Percentiles rank a stretch among this genome's conserved stretches.
These are phyloP conservation scores for Eurypyga helias DNA, from an alignment of 2,113 vertebrate genomes.

Conservation along the genomic window DNA sequence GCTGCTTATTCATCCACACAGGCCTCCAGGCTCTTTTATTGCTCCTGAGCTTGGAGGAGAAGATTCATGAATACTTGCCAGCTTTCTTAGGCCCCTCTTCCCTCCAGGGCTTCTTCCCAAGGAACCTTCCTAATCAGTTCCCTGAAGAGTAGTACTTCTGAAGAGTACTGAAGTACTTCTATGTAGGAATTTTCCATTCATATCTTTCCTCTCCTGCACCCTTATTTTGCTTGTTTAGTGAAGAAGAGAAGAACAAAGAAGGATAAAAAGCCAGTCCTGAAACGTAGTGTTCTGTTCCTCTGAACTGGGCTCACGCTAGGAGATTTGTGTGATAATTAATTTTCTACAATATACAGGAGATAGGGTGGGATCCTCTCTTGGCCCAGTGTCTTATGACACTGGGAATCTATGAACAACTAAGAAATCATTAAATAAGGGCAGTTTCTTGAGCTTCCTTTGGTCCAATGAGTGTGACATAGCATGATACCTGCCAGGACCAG, in stretches of 20 bases:
- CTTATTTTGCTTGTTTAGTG: neutral
- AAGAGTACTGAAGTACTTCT: neutral
- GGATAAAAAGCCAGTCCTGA: neutral
- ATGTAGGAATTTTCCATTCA: neutral
- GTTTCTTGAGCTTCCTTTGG: neutral
- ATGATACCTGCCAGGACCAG: neutral
- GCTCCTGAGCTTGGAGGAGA: too few relatives aligned
- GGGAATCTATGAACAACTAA: neutral
- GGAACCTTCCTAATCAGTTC: too few relatives aligned
- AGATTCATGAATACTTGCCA: too few relatives aligned
- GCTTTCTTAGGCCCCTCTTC: too few relatives aligned
- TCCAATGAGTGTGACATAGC: neutral
- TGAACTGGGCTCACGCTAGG: fast-evolving
- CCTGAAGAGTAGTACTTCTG: too few relatives aligned
- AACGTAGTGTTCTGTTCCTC: neutral
- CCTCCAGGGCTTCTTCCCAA: too few relatives aligned
- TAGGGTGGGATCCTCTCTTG: neutral
- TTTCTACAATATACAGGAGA: neutral
- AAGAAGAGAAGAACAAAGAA: neutral
- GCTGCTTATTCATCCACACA: too few relatives aligned
- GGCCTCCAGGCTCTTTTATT: too few relatives aligned
- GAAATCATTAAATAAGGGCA: neutral
- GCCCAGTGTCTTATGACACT: neutral
- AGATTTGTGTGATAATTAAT: neutral
- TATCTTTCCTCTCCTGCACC: neutral